These are phyloP conservation scores for Maccullochella peelii DNA, from an alignment of 2,113 vertebrate species.

Conservation along the genomic window DNA sequence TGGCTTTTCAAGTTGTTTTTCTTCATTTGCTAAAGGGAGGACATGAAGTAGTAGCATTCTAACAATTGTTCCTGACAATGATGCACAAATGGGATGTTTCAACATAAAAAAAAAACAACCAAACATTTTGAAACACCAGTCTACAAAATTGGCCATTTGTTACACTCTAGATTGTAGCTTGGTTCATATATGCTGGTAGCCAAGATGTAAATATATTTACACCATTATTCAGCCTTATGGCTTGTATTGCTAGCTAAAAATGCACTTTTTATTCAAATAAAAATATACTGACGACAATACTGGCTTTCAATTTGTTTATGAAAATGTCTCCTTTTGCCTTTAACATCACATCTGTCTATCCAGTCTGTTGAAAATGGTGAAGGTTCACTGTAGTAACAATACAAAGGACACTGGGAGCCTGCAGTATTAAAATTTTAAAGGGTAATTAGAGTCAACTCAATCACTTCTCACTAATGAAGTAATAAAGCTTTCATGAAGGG, in stretches of 20 bases:
- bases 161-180: conserved; percentile 80
- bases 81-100: conserved; percentile 34
- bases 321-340: conserved; percentile 3
- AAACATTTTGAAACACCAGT: conserved; percentile 36
- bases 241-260: conserved; percentile 82
- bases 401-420: not conserved
- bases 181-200: conserved; percentile 83
- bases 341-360: not conserved
- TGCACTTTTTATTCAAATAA: conserved; percentile 88
- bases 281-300: conserved; percentile 73
- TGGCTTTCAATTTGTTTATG: not conserved
- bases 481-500: conserved; percentile 22
- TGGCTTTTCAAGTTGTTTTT: conserved; percentile 49
- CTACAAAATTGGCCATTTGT: conserved; percentile 55
- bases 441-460: not conserved
- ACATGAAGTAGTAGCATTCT: conserved; percentile 47
- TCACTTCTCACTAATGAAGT: not conserved
- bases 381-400: not conserved
- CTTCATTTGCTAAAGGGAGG: conserved; percentile 44
- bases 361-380: not conserved
- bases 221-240: conserved; percentile 76
- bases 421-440: conserved; percentile 9
- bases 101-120: conserved; percentile 22
- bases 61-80: conserved; percentile 14
- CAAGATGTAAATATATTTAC: conserved; percentile 86